A percentile compares a stretch with the other conserved stretches of the same genome.
Evolutionary conservation across 2,113 vertebrate species (phyloP).

Genomic region (Solea senegalensis): DNA sequence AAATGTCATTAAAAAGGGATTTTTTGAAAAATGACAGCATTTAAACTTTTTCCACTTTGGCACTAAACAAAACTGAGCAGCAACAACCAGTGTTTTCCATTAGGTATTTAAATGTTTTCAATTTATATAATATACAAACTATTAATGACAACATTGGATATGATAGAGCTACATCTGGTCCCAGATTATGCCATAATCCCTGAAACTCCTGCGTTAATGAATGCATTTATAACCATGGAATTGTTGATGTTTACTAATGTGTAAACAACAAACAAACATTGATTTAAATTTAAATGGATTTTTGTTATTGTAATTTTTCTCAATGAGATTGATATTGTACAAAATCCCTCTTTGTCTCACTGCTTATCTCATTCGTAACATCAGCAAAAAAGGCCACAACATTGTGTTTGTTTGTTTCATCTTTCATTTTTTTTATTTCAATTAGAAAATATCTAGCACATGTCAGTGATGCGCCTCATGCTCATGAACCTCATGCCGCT

Average conservation of each 20-base stretch:
- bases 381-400: not conserved
- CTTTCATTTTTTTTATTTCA: slow-evolving; percentile 50
- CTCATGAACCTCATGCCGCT: slow-evolving; percentile 49
- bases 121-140: no score
- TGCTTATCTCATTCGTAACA: not conserved
- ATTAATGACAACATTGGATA: no score
- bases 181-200: no score
- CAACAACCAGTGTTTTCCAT: no score
- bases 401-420: not conserved
- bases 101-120: no score
- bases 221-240: no score
- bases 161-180: no score
- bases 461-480: slow-evolving; percentile 71
- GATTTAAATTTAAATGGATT: not conserved
- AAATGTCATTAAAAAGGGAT: no score
- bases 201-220: no score
- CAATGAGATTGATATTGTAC: not conserved
- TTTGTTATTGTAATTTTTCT: not conserved
- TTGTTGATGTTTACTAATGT: not conserved
- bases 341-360: not conserved
- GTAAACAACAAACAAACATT: not conserved
- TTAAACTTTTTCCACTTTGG: no score
- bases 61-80: no score
- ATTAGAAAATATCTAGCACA: slow-evolving; percentile 52
- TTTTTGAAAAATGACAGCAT: no score